These are phyloP conservation scores for Astropecten irregularis DNA, from an alignment of 53 echinoderm and acorn worm genomes.

Conservation along the genomic window DNA sequence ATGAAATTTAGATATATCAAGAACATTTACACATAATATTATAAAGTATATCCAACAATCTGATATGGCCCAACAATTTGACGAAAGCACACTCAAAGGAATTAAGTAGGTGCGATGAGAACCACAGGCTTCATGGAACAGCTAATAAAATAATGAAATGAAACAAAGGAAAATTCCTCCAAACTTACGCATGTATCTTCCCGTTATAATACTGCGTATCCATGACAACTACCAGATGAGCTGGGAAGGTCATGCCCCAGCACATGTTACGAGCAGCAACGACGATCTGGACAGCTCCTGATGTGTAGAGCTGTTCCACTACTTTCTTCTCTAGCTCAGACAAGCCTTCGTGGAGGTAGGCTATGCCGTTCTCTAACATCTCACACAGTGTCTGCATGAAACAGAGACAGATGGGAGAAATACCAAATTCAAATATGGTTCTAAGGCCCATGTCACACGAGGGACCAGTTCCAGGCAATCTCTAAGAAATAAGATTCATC, in stretches of 20 bases:
- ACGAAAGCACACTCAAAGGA: no score
- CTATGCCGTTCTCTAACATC: slow-evolving; percentile 96
- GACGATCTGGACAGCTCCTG: slow-evolving; percentile 92
- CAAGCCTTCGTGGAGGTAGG: slow-evolving; percentile 92
- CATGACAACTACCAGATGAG: slow-evolving; percentile 98
- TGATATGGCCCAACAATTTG: no score
- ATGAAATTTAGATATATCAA: no score
- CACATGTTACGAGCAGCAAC: slow-evolving; percentile 95
- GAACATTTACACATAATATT: no score
- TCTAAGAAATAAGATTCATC: no score
- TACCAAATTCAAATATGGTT: not conserved
- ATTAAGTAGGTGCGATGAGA: no score
- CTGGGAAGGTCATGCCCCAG: slow-evolving; percentile 97
- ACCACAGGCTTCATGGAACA: no score
- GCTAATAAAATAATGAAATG: no score
- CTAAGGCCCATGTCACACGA: not conserved
- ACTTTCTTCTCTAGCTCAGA: slow-evolving; percentile 94
- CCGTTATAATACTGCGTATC: slow-evolving; percentile 99
- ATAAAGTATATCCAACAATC: no score
- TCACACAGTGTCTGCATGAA: slow-evolving; percentile 77
- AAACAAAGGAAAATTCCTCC: no score
- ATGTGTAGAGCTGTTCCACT: slow-evolving; percentile 90
- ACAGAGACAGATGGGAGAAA: not conserved
- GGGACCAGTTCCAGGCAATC: no score
- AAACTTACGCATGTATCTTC: slow-evolving; percentile 96